These are phyloP conservation scores for Rissa tridactyla DNA, from an alignment of 2,113 vertebrate species.

Conservation along the genomic window DNA sequence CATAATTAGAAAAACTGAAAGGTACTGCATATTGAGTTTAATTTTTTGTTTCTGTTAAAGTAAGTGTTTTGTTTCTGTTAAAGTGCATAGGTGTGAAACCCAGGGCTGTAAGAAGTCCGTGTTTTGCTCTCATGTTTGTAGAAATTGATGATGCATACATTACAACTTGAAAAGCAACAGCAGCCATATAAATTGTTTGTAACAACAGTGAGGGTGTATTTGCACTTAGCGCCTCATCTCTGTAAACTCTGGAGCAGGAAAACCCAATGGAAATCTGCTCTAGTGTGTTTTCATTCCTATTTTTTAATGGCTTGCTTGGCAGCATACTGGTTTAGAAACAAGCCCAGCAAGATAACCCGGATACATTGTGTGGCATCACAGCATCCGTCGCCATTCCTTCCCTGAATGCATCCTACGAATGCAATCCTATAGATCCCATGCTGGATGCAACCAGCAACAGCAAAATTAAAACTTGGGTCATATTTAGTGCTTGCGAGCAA, in stretches of 20 bases:
- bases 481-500: not conserved
- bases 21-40: not conserved
- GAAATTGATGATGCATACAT: not conserved
- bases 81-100: not conserved
- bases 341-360: not conserved
- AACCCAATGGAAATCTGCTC: not conserved
- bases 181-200: not conserved
- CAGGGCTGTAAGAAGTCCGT: not conserved
- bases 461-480: not conserved
- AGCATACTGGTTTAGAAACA: not conserved
- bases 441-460: not conserved
- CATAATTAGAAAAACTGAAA: not conserved
- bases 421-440: not conserved
- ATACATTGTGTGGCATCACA: not conserved
- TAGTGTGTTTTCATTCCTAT: not conserved
- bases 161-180: not conserved
- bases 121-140: not conserved
- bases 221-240: not conserved
- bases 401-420: not conserved
- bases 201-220: not conserved
- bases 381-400: fast-evolving
- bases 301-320: not conserved
- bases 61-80: not conserved
- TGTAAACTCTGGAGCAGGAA: not conserved
- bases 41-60: not conserved